Percentiles rank a stretch among this genome's conserved stretches.
Conservation (phyloP, 2,797 vertebrate species). For the Hoplostethus mediterraneus region DNA sequence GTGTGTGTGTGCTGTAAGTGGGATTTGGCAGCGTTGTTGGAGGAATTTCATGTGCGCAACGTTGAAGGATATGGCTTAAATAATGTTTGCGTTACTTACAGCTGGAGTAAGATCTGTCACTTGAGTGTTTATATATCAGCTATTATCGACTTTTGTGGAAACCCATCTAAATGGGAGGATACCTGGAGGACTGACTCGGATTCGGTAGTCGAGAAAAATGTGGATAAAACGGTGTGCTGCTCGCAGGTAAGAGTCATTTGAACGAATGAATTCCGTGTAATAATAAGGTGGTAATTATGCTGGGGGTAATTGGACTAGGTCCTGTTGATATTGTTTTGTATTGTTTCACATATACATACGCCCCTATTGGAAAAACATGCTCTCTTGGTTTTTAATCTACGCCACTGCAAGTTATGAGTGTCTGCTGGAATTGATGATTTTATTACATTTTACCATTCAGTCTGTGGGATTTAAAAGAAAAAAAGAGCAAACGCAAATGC, state of each 20-base stretch:
- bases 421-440: slow-evolving; percentile 41
- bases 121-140: slow-evolving; percentile 74
- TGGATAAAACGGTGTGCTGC: slow-evolving; percentile 86
- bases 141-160: slow-evolving; percentile 78
- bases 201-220: slow-evolving; percentile 83
- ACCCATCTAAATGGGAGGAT: slow-evolving; percentile 83
- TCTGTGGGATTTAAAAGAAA: not conserved
- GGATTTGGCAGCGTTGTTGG: slow-evolving; percentile 52
- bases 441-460: not conserved
- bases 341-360: slow-evolving; percentile 35
- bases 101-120: slow-evolving; percentile 84
- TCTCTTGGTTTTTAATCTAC: slow-evolving; percentile 62
- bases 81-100: slow-evolving; percentile 79
- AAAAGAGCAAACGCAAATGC: not conserved
- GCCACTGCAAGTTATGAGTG: slow-evolving; percentile 72
- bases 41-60: slow-evolving; percentile 76
- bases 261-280: not conserved
- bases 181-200: slow-evolving; percentile 84
- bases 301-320: not conserved
- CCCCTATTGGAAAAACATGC: slow-evolving; percentile 35
- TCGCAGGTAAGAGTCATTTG: slow-evolving; percentile 83
- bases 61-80: slow-evolving; percentile 77
- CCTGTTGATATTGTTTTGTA: not conserved
- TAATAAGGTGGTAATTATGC: too few relatives aligned
- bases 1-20: slow-evolving; percentile 28